Percentiles rank a stretch among this genome's conserved stretches.
Evolutionary conservation across 2,797 vertebrate genomes (phyloP).

Genomic region (Todus mexicanus): DNA sequence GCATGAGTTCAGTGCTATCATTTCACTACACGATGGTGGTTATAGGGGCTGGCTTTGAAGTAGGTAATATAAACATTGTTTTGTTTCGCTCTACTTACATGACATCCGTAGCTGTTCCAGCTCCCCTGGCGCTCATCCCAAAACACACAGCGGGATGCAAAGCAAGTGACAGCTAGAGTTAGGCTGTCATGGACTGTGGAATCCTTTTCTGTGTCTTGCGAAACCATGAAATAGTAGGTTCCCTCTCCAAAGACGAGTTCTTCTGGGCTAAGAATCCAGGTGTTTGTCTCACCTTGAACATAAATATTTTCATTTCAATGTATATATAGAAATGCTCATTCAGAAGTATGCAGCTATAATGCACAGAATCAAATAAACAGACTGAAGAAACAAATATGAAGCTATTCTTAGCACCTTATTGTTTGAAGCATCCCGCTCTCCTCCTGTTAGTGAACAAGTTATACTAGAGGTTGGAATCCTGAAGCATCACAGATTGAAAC

Average conservation of each 20-base stretch:
- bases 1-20: not conserved
- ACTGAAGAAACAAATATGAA: not conserved
- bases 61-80: not conserved
- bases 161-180: constrained; percentile 81
- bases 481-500: not conserved
- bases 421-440: not conserved
- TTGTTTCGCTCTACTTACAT: constrained; percentile 73
- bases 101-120: constrained; percentile 89
- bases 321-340: not conserved
- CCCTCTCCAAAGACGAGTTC: constrained; percentile 79
- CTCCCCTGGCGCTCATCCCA: constrained; percentile 84
- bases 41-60: not conserved
- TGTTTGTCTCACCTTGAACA: constrained; percentile 79
- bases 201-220: constrained; percentile 75
- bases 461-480: not conserved
- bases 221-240: constrained; percentile 83
- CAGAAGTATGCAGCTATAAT: not conserved
- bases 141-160: constrained; percentile 89
- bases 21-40: not conserved
- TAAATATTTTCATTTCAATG: not conserved
- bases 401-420: not conserved
- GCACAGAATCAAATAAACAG: not conserved
- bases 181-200: constrained; percentile 59
- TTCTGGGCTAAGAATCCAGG: constrained; percentile 86
- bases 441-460: not conserved